Base-by-base conservation (phyloP, 2,888 invertebrate species). In the Drosophila algonquin region DNA sequence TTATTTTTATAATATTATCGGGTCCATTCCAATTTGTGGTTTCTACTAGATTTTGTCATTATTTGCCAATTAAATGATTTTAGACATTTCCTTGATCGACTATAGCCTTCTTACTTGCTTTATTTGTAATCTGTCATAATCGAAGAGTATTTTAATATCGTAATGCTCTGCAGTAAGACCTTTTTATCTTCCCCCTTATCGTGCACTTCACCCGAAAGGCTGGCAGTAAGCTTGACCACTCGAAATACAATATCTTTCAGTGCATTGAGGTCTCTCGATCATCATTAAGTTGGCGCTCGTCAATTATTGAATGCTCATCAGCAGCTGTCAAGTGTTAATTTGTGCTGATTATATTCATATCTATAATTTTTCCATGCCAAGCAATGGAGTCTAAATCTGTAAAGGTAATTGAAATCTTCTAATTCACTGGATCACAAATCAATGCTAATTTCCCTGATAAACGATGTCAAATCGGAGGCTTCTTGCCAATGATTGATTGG, bases 401-500 rank as follows among this genome's bases (percentile, higher is more conserved):
- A 46, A 59, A 70, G 69, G 68, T 70, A 68, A 59, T 69, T 47
- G 69, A 69, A 18, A 53, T 69, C 54, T 69, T 40, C 24, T 46
- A 57, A 47, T 57, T 35, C 68, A 52, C 48, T 51, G 27, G 7
- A 59, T 35, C 55, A 63, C 77, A 79, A 90, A 80, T 79, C 79
- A 57, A 76, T 80, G 90, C 74, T 89, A 89, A 89, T 85, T 90
- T 74, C 54, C 55, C 54, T 67, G 77, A 79, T 83, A 79, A 79
- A 64, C 77, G 70, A 47, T 57, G 53, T 63, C 27, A 40, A 76
- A 83, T 73, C 79, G 57, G 70, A 71, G 73, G 76, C 60, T 71
- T 73, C 60, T 71, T 73, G 70, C 70, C 63, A 80, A 56, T 61
- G 57, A 47, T 58, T 21, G n/a, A n/a, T n/a, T n/a, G n/a, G n/a